Evolutionary conservation across 2,888 invertebrate genomes (phyloP), one percentile per base, ranked within the genome.

Genomic region (Eumacrocentrus americanus): DNA sequence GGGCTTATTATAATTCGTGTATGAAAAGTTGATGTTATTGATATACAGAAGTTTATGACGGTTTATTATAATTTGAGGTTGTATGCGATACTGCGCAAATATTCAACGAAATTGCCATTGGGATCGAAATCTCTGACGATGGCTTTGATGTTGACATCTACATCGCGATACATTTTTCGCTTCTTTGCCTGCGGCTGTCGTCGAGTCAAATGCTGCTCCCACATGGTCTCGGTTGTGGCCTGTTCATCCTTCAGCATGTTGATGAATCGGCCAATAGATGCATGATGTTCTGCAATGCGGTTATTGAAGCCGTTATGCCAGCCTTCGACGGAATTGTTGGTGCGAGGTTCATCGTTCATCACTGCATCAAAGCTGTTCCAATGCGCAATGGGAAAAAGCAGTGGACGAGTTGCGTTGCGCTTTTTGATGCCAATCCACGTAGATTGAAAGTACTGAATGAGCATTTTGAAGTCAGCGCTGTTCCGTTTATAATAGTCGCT

Each of bases 311-410:
- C 4, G 14, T 34, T 12, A 29, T 48, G 48, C 34, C 48, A 48
- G 18, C 50, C 34, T 18, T 50, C 34, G 2, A 34, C 16, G 4
- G 7, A 5, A 35, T 50, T 50, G 11, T 18, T 50, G 5, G 34
- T 34, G 9, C 57, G 38, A 35, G 57, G 52, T 25, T 53, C 38
- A 48, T 57, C 34, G 37, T 61, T 57, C 3, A 57, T 14, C 1
- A 53, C 22, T 9, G 47, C 25, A 9, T n/a, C 12, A 53, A 48
- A 48, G 14, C 40, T 47, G 25, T 61, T 61, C 57, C 57, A 61
- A 6, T 51, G 5, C 9, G 20, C 16, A 2, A 57, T 37, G 3
- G 46, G 23, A 12, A 29, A 34, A 25, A 16, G 9, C 29, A 16
- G 16, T 18, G 4, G 3, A 14, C 50, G 14, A 22, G 9, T 22